Percentiles rank a stretch among this genome's conserved stretches.
Evolutionary conservation across 2,113 vertebrate genomes (phyloP).

Genomic region (Solea solea): DNA sequence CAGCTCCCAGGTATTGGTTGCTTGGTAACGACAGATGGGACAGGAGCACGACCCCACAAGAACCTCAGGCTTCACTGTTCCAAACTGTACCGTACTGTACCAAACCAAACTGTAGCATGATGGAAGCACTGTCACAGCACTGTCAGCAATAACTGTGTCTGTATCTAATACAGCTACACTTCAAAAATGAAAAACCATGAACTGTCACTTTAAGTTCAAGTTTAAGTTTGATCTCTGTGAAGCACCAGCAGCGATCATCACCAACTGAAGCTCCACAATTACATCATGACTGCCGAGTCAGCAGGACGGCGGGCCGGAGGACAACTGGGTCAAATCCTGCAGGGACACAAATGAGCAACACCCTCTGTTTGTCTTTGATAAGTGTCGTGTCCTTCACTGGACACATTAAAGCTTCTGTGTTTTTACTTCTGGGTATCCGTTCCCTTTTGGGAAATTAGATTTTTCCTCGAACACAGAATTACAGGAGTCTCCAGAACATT

Average conservation of each 20-base stretch:
- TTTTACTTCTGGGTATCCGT: not conserved
- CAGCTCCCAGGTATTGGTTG: no score
- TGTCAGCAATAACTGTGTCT: no score
- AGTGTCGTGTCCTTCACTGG: no score
- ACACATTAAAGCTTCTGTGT: not conserved
- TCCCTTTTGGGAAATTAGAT: not conserved
- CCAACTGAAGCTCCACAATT: no score
- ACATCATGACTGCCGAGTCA: constrained; percentile 6
- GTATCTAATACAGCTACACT: not conserved
- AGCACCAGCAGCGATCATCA: constrained; percentile 3
- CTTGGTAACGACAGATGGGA: no score
- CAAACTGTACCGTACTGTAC: no score
- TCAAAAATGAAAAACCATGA: not conserved
- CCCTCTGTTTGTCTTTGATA: not conserved
- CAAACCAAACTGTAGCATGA: no score
- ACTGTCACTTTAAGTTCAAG: not conserved
- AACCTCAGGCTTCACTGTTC: no score
- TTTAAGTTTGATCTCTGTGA: constrained; percentile 50
- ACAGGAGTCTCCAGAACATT: not conserved
- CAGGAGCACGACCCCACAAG: no score
- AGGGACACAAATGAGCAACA: not conserved
- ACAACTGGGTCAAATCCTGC: not conserved
- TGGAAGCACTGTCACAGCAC: no score
- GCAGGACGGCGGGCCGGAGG: not conserved
- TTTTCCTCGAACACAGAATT: not conserved